Percentiles rank a stretch among this genome's conserved stretches.
Evolutionary conservation across 2,797 vertebrate species (phyloP).

Genomic region (Hippopotamyrus pictus): DNA sequence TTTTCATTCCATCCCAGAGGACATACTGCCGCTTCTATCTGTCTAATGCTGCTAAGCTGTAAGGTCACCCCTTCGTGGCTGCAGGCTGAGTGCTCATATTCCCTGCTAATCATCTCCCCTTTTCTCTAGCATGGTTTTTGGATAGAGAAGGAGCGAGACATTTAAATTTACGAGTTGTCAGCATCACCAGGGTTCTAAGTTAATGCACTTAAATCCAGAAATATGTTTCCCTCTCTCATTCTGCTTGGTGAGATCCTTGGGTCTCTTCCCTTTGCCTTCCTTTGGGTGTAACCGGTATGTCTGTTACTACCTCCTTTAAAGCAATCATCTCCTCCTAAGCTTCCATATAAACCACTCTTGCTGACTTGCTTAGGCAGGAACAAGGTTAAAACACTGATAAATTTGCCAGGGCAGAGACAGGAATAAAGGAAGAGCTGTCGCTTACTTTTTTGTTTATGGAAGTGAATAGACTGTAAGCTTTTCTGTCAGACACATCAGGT

Average conservation of each 20-base stretch:
- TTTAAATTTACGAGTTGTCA: slow-evolving; percentile 9
- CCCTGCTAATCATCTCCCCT: slow-evolving; percentile 6
- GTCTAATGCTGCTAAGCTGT: not conserved
- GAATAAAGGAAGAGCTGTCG: not conserved
- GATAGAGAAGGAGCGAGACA: not conserved
- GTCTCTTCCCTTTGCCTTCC: not conserved
- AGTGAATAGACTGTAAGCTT: not conserved
- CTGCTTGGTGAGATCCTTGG: not conserved
- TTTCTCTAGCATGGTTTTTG: not conserved
- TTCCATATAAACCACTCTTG: not conserved
- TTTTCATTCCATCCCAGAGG: not conserved
- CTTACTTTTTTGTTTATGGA: not conserved
- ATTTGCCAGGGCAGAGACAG: not conserved
- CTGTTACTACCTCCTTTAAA: not conserved
- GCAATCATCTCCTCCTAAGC: not conserved
- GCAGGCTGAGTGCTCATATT: not conserved
- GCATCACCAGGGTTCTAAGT: not conserved
- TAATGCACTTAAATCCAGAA: slow-evolving; percentile 18
- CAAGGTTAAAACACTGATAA: not conserved
- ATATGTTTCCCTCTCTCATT: not conserved
- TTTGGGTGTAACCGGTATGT: not conserved
- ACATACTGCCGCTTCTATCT: not conserved
- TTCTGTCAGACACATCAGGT: not conserved
- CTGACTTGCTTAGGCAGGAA: not conserved
- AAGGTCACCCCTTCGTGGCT: not conserved